These are phyloP conservation scores for Meghimatium bilineatum DNA, from an alignment of 2,888 invertebrate species.

Conservation along the genomic window DNA sequence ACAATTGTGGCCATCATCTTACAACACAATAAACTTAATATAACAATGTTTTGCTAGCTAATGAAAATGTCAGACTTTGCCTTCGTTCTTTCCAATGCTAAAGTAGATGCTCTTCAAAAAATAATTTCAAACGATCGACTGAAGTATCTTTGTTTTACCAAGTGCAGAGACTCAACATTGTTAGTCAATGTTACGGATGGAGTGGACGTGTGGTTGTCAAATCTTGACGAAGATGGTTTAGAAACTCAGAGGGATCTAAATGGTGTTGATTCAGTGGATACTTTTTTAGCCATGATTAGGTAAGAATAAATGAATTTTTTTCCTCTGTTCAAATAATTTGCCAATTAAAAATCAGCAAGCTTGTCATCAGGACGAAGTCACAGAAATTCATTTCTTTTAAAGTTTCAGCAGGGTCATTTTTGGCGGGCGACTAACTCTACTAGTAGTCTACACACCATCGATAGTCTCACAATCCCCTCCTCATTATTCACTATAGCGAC, in stretches of 20 bases:
- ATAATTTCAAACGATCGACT: conserved; percentile 58
- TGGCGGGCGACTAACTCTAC: too few relatives aligned
- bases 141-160: conserved; percentile 66
- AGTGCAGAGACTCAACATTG: conserved; percentile 46
- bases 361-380: too few relatives aligned
- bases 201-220: conserved; percentile 65
- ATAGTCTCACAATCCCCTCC: too few relatives aligned
- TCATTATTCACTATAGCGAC: too few relatives aligned
- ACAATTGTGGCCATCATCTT: too few relatives aligned
- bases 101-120: conserved; percentile 60
- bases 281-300: conserved; percentile 67
- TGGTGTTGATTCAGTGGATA: conserved; percentile 60
- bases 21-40: too few relatives aligned
- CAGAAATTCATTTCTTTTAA: too few relatives aligned
- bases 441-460: too few relatives aligned
- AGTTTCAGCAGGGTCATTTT: too few relatives aligned
- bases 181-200: conserved; percentile 69
- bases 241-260: conserved; percentile 66
- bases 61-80: conserved; percentile 51
- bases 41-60: neutral
- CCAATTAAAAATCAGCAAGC: too few relatives aligned
- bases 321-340: too few relatives aligned
- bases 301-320: conserved; percentile 38
- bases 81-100: conserved; percentile 57
- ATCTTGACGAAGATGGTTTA: conserved; percentile 65